Base-by-base conservation (phyloP, 1,140 invertebrate genomes). In the Danaus plexippus region DNA sequence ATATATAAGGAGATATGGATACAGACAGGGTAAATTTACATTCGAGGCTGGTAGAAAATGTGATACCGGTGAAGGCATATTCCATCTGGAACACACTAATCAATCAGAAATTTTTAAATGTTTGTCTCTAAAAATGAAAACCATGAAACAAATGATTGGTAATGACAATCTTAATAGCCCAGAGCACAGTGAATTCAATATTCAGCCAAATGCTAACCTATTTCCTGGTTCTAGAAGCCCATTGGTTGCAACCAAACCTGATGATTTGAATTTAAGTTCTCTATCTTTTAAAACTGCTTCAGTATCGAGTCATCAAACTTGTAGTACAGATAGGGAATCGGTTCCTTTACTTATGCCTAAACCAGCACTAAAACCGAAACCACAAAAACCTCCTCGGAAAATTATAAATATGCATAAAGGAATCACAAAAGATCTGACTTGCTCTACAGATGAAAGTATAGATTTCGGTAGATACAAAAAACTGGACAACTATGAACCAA, bases 41-140 rank as follows among this genome's bases (percentile, higher is more conserved):
- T 95, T 97, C 84, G 95, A 96, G 89, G 95, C 95, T n/a, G 95
- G 95, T 5, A 88, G 95, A 60, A 96, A 95, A 80, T 96, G 95
- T 85, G 90, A 92, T 59, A 94, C 94, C 5, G 95, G 95, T 1
- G 94, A 95, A 87, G 95, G 95, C 1, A 90, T 91, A 9, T 96
- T 96, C 75, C 91, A 91, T 54, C 87, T 96, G 59, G 91, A 94
- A 70, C 92, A 95, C 68, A 90, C 90, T 9, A 94, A 94, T 72
- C 92, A 93, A 49, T 92, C 93, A 64, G 93, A 94, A 79, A 94
- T 95, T 55, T 95, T 93, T 60, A 89, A 92, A 54, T 94, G 92
- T 75, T 89, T 95, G 54, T 92, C 92, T 1, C 88, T 91, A 1
- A 94, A 94, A 79, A 95, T 95, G 92, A 94, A 93, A 71, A 93